Base-by-base conservation (phyloP, 2,888 invertebrate species). In the Drosophila subquinaria region DNA sequence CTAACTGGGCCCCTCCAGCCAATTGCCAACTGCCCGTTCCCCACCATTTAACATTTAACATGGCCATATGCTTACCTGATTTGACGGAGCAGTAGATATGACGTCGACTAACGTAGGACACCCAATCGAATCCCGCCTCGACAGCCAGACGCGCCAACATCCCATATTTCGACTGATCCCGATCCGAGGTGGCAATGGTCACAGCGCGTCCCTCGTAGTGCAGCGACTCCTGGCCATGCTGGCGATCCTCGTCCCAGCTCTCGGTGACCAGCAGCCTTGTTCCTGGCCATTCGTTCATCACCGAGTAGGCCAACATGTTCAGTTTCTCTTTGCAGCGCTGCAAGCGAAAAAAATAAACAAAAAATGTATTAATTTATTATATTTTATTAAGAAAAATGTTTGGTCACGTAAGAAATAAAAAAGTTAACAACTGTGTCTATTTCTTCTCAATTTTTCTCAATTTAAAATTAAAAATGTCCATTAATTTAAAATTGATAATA, bases 271-370 rank as follows among this genome's bases (percentile, higher is more conserved):
- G 94, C 87, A 99, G 94, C 85, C 95, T 95, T 73, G 98, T 96
- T n/a, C 98, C 97, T 0, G 98, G 98, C 98, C 99, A 99, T 93
- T 97, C 97, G 94, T 98, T 98, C 97, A 98, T 98, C 93, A 99
- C 98, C 88, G 97, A 97, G 92, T 98, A 97, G 64, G 98, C 98
- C 91, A 99, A 94, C 67, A 97, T 97, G 94, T 98, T 97, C 89
- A 99, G 94, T 93, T 97, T 98, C 94, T 98, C 98, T 93, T 97
- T 98, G 94, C 98, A 98, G 92, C 98, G 95, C 99, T 98, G 45
- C 40, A 30, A 51, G 5, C 43, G 3, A 6, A 9, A 62, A 2
- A 35, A 20, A 43, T 2, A 5, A 27, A 11, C 20, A 11, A 9
- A 61, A 64, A 73, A 67, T 71, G 56, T 62, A 74, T 79, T 76